Percentiles rank a stretch among this genome's conserved stretches.
Evolutionary conservation across 2,888 invertebrate genomes (phyloP).

Genomic region (Agrotis segetum): DNA sequence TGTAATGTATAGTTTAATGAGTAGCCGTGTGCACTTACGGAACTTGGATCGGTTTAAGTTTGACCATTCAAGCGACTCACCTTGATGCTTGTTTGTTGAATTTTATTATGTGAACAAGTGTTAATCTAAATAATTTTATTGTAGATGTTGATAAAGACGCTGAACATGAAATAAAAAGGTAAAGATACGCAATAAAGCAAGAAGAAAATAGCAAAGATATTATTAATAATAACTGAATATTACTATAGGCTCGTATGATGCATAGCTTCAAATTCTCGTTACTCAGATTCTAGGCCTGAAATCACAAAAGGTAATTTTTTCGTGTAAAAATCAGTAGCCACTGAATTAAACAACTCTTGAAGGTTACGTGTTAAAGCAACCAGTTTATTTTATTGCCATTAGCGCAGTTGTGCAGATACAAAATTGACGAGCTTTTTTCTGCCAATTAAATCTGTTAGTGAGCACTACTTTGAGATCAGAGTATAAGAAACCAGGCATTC

Average conservation of each 20-base stretch:
- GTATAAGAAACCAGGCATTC: not conserved
- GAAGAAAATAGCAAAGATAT: not conserved
- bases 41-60: conserved; percentile 11
- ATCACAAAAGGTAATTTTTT: too few relatives aligned
- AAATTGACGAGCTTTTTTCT: not conserved
- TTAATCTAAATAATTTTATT: conserved; percentile 21
- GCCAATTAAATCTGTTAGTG: not conserved
- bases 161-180: conserved; percentile 5
- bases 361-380: too few relatives aligned
- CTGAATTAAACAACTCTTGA: not conserved
- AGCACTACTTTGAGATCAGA: not conserved
- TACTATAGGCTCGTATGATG: too few relatives aligned
- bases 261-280: too few relatives aligned
- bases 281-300: too few relatives aligned
- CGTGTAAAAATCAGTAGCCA: not conserved
- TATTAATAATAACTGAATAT: too few relatives aligned
- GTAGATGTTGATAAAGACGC: not conserved
- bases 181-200: conserved; percentile 8
- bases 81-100: conserved; percentile 21
- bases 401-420: too few relatives aligned
- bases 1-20: too few relatives aligned
- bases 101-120: conserved; percentile 3
- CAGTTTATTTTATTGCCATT: too few relatives aligned
- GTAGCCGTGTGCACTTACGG: not conserved
- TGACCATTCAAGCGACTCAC: conserved; percentile 16